These are phyloP conservation scores for Eristalinus sepulchralis DNA, from an alignment of 2,888 invertebrate species.

Conservation along the genomic window DNA sequence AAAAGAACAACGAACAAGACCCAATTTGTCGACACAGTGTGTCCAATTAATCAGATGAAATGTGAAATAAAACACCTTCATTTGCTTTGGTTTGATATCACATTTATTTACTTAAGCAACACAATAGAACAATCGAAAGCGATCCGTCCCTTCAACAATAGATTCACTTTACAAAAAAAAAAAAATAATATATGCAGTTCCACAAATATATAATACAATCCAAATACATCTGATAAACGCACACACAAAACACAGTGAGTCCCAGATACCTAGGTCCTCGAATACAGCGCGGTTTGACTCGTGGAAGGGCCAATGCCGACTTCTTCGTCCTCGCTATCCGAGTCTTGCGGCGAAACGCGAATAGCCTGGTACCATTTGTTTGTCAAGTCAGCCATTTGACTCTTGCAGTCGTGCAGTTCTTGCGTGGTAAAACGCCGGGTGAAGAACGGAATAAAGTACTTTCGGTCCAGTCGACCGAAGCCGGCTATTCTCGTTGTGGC, in stretches of 20 bases:
- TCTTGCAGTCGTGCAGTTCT: constrained; percentile 97
- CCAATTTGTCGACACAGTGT: not conserved
- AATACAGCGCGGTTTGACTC: constrained; percentile 68
- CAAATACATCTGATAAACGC: constrained; percentile 43
- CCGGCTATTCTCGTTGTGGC: constrained; percentile 90
- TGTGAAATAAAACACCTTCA: not conserved
- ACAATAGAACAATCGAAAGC: constrained; percentile 62
- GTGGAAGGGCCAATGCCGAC: constrained; percentile 78
- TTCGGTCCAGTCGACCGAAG: constrained; percentile 94
- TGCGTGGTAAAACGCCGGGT: constrained; percentile 97
- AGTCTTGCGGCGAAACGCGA: constrained; percentile 92
- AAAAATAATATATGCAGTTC: constrained; percentile 25
- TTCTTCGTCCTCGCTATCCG: constrained; percentile 87
- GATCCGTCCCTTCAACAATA: constrained; percentile 33
- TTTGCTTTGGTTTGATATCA: constrained; percentile 63
- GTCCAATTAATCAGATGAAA: not conserved
- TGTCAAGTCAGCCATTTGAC: constrained; percentile 97
- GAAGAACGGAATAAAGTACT: constrained; percentile 97
- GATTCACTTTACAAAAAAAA: constrained; percentile 33
- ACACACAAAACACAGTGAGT: not conserved
- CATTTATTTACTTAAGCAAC: constrained; percentile 69
- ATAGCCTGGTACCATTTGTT: constrained; percentile 99
- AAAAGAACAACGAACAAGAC: no score
- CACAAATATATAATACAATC: constrained; percentile 55
- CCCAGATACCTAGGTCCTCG: constrained; percentile 28